Percentiles rank a stretch among this genome's conserved stretches.
Conservation (phyloP, 2,797 vertebrate species). For the Silurus lanzhouensis region DNA sequence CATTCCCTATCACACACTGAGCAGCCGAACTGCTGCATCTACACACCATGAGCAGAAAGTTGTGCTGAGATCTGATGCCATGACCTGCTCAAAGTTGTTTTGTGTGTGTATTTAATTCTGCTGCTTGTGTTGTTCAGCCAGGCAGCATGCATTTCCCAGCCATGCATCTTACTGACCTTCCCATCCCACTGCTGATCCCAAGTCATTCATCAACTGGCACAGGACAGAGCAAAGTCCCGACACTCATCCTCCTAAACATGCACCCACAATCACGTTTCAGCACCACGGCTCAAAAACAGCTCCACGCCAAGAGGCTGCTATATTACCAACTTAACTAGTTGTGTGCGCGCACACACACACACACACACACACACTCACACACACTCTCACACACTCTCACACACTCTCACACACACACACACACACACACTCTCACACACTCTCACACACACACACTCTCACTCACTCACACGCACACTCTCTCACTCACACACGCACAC, state of each 20-base stretch:
- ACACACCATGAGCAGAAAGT: background rate
- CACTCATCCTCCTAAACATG: constrained; percentile 83
- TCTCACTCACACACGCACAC: no score
- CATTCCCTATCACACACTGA: background rate
- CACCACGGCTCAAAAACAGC: no score
- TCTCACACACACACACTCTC: no score
- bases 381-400: no score
- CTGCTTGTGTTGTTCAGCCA: constrained; percentile 30
- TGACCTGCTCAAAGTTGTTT: constrained; percentile 8
- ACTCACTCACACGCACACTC: no score
- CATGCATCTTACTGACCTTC: constrained; percentile 79
- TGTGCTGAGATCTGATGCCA: constrained; percentile 22
- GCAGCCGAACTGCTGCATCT: no score
- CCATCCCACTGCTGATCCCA: constrained; percentile 68
- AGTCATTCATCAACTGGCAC: constrained; percentile 80
- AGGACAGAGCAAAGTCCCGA: constrained; percentile 91
- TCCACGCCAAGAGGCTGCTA: no score
- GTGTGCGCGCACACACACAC: no score
- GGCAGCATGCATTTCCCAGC: constrained; percentile 45
- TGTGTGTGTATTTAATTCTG: constrained; percentile 13
- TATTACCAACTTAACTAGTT: no score
- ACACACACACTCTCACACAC: no score
- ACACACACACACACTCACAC: no score
- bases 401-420: no score
- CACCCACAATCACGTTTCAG: constrained; percentile 48